Base-by-base conservation (phyloP, 2,888 invertebrate species). In the Graphium colonna region DNA sequence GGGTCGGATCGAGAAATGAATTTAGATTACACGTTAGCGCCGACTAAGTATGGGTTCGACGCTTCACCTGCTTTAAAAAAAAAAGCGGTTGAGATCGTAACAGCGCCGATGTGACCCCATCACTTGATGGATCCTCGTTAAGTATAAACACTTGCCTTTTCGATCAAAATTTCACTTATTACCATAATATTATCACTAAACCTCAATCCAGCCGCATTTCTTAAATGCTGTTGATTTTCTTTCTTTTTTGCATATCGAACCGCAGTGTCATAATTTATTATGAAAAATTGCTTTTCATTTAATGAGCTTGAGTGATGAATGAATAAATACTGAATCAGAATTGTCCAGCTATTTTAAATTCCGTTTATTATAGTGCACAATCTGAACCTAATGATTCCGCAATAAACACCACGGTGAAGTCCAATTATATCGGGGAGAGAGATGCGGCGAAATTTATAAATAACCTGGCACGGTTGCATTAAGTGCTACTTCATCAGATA, bases 11-110 rank as follows among this genome's bases (percentile, higher is more conserved):
- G 82, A 88, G 83, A 88, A 89, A 89, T 89, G 87, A 89, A 89
- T 89, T 89, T 89, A 89, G 89, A 89, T 89, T 89, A 88, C 80
- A 89, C 84, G 88, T 87, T 88, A 87, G 81, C 83, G 88, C 86
- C 85, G 85, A 67, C 82, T 88, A 88, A 89, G 83, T 88, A 82
- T 84, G 82, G 87, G 87, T 84, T 86, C 69, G 71, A 57, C 69
- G 75, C 71, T 77, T 82, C 87, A 87, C 83, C 87, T 88, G 89
- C 79, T 77, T 79, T 77, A 73, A 68, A 79, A 86, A 87, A 87
- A 87, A 33, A 33, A 82, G 75, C 48, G 15, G 51, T 51, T 40
- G 15, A 33, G 26, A 47, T 40, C 28, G 49, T 39, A 53, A 52
- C 57, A 44, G 44, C 44, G 33, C 44, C 16, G 16, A 21, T 45